Evolutionary conservation across 2,113 vertebrate species (phyloP), one percentile per base, ranked within the genome.

Genomic region (Ceyx melanurus): DNA sequence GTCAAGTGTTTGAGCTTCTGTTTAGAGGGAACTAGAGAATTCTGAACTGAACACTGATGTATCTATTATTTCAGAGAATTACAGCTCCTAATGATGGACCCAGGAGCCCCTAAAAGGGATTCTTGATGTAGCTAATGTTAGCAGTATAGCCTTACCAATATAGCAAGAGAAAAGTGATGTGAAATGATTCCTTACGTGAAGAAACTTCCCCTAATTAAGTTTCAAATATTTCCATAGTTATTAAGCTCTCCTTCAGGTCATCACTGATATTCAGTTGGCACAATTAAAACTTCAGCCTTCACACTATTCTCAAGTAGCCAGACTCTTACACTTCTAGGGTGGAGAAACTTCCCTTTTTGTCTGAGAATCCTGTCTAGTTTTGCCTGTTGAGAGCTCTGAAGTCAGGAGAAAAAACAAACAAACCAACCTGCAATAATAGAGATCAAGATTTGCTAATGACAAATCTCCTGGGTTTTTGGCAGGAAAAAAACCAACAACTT

Each of bases 401-500:
- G 31, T 31, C 25, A 51, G 37, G 72, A 50, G 3, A 82, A 37
- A 82, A 37, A 31, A 82, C 33, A 85, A 23, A 40, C 56, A 87
- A 67, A 4, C 21, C 33, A 50, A 50, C 73, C 12, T 82, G 48
- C 10, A 79, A 40, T 66, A 89, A 94, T 79, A 78, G 70, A 91
- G 20, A 64, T 72, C 46, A 86, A 68, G 54, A 70, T 90, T 90
- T 68, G 58, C 25, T 90, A 93, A 91, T 81, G 77, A 88, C 35
- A 87, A 88, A 85, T 88, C 54, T 87, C 60, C 46, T 35, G 67
- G 22, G 74, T 86, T 48, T 56, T 90, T 82, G 29, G 35, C 60
- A 89, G 65, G 68, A 86, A 90, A 72, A 79, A 37, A 37, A 10
- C 9, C 35, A 37, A 37, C 35, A 37, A 88, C 22, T 61, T 77